Evolutionary conservation across 2,113 vertebrate genomes (phyloP).

Genomic region (Ciconia boyciana): DNA sequence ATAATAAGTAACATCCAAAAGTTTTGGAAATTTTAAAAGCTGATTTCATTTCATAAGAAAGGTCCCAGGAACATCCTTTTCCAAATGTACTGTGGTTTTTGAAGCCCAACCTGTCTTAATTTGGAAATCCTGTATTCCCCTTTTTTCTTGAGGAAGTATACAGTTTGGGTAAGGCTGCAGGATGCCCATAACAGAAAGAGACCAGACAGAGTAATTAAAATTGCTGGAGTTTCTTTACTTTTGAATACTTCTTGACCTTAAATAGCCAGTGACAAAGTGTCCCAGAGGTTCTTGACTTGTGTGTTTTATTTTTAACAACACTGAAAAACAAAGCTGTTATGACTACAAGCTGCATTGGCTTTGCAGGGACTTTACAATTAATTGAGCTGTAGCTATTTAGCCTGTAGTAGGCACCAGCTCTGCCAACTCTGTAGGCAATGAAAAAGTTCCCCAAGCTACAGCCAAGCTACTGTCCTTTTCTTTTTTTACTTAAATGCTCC

Average conservation of each 20-base stretch:
- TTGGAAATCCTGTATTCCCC: background rate
- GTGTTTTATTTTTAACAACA: conserved; percentile 32
- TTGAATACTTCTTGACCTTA: conserved; percentile 17
- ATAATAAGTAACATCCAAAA: background rate
- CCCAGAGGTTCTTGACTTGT: background rate
- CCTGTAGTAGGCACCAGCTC: background rate
- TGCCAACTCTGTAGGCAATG: background rate
- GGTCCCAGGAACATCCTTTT: background rate
- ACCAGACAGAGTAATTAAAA: background rate
- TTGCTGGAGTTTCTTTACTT: background rate
- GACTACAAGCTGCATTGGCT: background rate
- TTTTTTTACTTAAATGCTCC: background rate
- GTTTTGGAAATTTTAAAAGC: background rate
- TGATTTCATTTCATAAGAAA: background rate
- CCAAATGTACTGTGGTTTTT: background rate
- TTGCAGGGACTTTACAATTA: background rate
- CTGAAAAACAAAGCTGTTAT: background rate
- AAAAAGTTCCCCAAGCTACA: background rate
- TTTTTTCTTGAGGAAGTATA: background rate
- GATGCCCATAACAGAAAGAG: background rate
- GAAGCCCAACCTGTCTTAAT: background rate
- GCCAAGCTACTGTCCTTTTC: background rate
- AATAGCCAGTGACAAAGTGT: background rate
- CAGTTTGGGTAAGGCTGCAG: background rate
- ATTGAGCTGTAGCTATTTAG: conserved; percentile 25